Evolutionary conservation across 2,113 vertebrate genomes (phyloP).

Genomic region (human (Homo sapiens)): DNA sequence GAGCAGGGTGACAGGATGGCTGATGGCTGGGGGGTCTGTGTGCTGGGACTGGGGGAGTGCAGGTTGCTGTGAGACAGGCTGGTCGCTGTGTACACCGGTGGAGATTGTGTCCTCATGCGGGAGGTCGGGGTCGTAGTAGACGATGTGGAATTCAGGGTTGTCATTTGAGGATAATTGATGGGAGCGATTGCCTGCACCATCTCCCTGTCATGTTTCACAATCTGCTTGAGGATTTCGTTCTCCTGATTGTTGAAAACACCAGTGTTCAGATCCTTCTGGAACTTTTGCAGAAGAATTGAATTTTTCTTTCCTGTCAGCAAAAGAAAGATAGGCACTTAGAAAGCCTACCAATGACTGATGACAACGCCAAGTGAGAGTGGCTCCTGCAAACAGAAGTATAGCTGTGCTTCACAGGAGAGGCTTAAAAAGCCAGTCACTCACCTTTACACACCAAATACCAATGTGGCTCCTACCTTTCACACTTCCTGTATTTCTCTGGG

Average conservation of each 20-base stretch:
- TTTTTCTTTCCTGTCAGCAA: constrained; percentile 95
- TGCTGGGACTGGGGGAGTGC: constrained; percentile 88
- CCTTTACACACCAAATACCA: background rate
- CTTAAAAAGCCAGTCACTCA: background rate
- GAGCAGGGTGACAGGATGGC: constrained; percentile 93
- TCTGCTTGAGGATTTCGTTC: constrained; percentile 99
- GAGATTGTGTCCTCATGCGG: constrained; percentile 89
- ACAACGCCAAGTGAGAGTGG: background rate
- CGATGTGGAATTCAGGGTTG: constrained; percentile 88
- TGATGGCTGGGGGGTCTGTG: constrained; percentile 88
- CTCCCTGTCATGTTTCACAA: constrained; percentile 97
- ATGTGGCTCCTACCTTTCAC: rapidly evolving
- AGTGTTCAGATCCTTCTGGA: constrained; percentile 99
- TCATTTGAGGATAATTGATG: constrained; percentile 88
- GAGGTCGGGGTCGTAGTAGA: constrained; percentile 87
- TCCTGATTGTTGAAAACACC: constrained; percentile 99
- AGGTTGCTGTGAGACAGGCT: constrained; percentile 91
- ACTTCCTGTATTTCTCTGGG: background rate
- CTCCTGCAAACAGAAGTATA: background rate
- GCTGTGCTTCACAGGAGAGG: background rate
- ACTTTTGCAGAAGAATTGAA: constrained; percentile 97
- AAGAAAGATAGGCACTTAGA: constrained; percentile 62
- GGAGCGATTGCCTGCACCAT: constrained; percentile 95
- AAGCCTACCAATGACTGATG: background rate
- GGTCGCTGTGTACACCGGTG: constrained; percentile 87